Evolutionary conservation across 2,797 vertebrate species (phyloP).

Genomic region (Chaunax sp.): DNA sequence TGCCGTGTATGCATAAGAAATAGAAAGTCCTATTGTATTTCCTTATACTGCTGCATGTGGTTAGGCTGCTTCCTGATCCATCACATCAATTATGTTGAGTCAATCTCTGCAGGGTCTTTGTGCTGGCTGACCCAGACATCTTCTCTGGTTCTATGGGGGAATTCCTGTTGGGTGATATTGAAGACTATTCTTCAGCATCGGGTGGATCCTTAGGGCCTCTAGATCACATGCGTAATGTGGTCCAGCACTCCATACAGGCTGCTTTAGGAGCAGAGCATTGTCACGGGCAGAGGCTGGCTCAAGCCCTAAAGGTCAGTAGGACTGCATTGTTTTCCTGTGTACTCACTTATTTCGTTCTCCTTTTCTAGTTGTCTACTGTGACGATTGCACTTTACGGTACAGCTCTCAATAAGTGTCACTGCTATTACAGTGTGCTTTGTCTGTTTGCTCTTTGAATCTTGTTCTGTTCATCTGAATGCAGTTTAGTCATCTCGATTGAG

Average conservation of each 20-base stretch:
- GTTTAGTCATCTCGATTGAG: neutral
- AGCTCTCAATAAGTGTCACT: neutral
- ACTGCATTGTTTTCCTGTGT: neutral
- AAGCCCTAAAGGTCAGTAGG: slow-evolving; percentile 86
- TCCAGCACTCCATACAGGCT: slow-evolving; percentile 88
- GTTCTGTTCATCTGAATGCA: neutral
- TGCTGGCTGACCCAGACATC: slow-evolving; percentile 91
- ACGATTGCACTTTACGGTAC: neutral
- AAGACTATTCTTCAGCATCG: slow-evolving; percentile 68
- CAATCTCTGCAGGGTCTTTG: slow-evolving; percentile 85
- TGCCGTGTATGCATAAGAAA: too few relatives aligned
- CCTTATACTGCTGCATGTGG: neutral
- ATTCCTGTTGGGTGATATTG: slow-evolving; percentile 82
- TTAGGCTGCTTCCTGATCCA: neutral
- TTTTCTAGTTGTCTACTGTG: neutral
- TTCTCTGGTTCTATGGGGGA: slow-evolving; percentile 85
- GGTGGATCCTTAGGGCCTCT: slow-evolving; percentile 59
- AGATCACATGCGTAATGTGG: slow-evolving; percentile 78
- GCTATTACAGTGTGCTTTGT: neutral
- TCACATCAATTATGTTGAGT: neutral
- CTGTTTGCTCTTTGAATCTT: neutral
- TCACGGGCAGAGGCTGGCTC: slow-evolving; percentile 70
- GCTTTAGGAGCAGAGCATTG: slow-evolving; percentile 85
- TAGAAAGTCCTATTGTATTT: slow-evolving; percentile 10
- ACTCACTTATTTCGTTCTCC: neutral